phyloP scores from a whole-genome alignment of 2,888 invertebrate genomes.

The Nemurella pictetii region DNA sequence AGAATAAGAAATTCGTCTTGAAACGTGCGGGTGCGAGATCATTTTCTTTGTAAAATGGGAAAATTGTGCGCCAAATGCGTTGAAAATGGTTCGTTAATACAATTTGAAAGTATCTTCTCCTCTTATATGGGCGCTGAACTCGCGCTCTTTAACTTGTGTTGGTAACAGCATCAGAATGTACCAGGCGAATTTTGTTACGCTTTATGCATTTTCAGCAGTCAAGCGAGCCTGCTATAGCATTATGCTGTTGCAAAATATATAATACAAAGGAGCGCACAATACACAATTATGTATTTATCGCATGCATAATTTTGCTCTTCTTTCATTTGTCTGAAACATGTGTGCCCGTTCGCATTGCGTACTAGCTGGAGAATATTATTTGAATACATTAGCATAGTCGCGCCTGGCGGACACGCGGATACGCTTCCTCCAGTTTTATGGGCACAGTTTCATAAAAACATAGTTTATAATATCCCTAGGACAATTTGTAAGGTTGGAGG shows the following conservation, averaged over 20 bases:
- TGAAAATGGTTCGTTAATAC: neutral
- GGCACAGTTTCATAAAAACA: neutral
- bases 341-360: neutral
- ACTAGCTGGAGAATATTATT: neutral
- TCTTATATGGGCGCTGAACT: neutral
- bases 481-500: conserved; percentile 9
- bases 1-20: neutral
- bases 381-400: neutral
- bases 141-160: neutral
- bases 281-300: neutral
- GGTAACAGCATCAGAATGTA: neutral
- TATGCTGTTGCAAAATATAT: neutral
- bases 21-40: neutral
- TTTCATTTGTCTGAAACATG: neutral
- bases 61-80: neutral
- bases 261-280: neutral
- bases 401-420: neutral
- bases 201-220: neutral
- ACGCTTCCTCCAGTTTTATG: neutral
- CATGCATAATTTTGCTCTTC: neutral
- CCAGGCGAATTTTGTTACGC: neutral
- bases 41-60: neutral
- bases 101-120: neutral
- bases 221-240: neutral
- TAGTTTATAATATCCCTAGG: conserved; percentile 8